Evolutionary conservation across 2,888 invertebrate species (phyloP), one percentile per base, ranked within the genome.

Genomic region (Halictus ligatus): DNA sequence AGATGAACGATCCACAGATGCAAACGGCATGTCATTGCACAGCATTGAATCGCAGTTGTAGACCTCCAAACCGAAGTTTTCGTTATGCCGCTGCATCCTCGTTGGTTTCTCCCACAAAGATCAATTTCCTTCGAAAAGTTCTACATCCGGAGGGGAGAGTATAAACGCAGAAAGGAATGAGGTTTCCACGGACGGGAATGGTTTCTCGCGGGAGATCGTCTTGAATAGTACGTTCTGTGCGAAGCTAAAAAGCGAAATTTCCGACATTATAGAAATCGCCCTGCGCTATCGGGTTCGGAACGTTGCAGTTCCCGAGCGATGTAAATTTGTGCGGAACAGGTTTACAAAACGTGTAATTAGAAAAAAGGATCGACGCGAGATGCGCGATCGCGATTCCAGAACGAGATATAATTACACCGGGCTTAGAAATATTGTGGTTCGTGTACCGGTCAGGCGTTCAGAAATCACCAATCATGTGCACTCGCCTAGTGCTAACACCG

Each of bases 361-460:
- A 79, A 83, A 84, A 84, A 84, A 84, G 83, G 85, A 78, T 72
- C 69, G 40, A 74, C 35, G 58, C 54, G 74, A 84, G 75, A 76
- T 50, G 60, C 54, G 85, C 75, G 75, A 71, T 78, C 73, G 5
- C 35, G 35, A 35, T 78, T 46, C 75, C 35, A 74, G 77, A 81
- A 82, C 71, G 80, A 87, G 88, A 88, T 74, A 76, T 87, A 84
- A 88, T 84, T 84, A 84, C 74, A 81, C 71, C 69, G 67, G 72
- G 67, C 81, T 85, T 86, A 85, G 82, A 85, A 80, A 87, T 82
- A 85, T 82, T 78, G 85, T 81, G 58, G 71, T 48, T 82, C 80
- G 81, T 50, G 78, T 50, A 82, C 80, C 79, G 81, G 83, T 35
- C 67, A 81, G 75, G 43, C 85, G 10, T 79, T 83, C 79, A 80